Evolutionary conservation across 92 coral and sea anemone species (phyloP), one percentile per base, ranked within the genome.

Genomic region (Porites lobata): DNA sequence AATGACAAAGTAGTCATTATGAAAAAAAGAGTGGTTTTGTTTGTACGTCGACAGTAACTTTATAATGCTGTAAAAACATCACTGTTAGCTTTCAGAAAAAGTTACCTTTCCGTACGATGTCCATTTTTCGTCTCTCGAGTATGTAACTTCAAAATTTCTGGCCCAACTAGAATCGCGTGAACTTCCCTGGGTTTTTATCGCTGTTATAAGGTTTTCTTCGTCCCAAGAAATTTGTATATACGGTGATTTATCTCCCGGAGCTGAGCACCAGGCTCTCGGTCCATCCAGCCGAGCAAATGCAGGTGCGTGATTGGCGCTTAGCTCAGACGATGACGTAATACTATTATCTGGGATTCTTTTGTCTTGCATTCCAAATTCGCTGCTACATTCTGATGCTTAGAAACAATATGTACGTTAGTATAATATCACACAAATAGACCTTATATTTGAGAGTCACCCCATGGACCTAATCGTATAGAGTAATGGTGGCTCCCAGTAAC

Each of bases 181-280:
- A 71, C 87, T 72, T 10, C 87, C 71, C 20, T 83, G 87, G 17
- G 79, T 83, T 38, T 59, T 75, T 18, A 83, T 24, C 2, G 78
- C 54, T 14, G 79, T 57, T 70, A 83, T 83, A 7, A 19, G 12
- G 32, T 56, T 62, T 2, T 63, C 68, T 6, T 38, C 53, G 50
- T 65, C 87, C 29, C 71, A 64, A 4, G 15, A 19, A 14, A 82
- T 82, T 75, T 82, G 68, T 12, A 32, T 32, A 32, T 32, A 32
- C 43, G 43, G 43, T 32, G 43, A 32, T 32, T 32, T 32, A 32
- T 32, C 43, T 32, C 43, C 43, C 43, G 43, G 43, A 4, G 43
- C 43, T 32, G 43, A 32, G 43, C 43, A 32, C 43, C 43, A 32
- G 3, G 43, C 43, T 32, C 6, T 32, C 43, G 43, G 43, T 32